Percentiles rank a stretch among this genome's conserved stretches.
Evolutionary conservation across 2,113 vertebrate genomes (phyloP).

Genomic region (Enhydra lutris): DNA sequence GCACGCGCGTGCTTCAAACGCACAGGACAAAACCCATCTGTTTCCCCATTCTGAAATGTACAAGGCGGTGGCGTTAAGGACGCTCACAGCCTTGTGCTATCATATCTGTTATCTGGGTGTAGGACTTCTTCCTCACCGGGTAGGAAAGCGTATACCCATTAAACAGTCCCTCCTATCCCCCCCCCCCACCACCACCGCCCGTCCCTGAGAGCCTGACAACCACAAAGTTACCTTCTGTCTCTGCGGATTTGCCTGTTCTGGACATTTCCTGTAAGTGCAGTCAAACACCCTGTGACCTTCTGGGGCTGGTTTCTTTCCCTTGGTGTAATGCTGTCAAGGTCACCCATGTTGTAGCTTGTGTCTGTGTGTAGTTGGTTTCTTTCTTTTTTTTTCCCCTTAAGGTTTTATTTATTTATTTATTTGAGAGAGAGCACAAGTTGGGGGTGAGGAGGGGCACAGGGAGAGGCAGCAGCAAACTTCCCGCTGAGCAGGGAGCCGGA

Average conservation of each 20-base stretch:
- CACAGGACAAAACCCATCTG: neutral
- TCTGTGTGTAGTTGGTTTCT: neutral
- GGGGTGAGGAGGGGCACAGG: too few relatives aligned
- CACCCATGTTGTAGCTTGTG: accelerated
- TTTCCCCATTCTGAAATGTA: neutral
- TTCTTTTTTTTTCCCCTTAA: neutral
- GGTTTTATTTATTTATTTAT: neutral
- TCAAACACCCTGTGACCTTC: neutral
- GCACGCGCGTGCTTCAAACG: neutral
- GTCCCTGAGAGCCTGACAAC: neutral
- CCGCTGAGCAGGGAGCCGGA: too few relatives aligned
- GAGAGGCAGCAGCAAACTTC: too few relatives aligned
- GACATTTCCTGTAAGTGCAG: accelerated
- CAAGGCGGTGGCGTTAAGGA: neutral
- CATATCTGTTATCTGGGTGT: neutral
- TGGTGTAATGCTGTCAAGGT: neutral
- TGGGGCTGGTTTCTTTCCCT: neutral
- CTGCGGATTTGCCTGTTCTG: neutral
- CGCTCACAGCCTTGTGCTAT: neutral
- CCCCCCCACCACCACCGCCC: too few relatives aligned
- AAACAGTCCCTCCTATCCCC: neutral
- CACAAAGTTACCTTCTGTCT: neutral
- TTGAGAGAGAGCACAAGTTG: too few relatives aligned
- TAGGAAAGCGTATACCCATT: neutral
- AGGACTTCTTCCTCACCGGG: neutral